phyloP scores from a whole-genome alignment of 2,797 vertebrate genomes.

The Stomatorhinus walkeri region DNA sequence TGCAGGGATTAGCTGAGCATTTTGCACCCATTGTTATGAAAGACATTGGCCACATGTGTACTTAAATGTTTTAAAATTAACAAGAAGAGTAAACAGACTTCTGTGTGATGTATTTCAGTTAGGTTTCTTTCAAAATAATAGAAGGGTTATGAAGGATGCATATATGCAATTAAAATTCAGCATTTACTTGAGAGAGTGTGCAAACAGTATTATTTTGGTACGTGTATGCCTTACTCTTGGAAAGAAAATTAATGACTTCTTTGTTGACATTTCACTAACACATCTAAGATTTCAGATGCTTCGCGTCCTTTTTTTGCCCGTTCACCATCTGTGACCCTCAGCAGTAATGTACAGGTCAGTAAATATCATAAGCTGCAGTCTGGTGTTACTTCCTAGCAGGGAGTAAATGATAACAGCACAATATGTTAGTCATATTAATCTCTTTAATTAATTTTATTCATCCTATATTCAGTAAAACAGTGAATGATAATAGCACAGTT shows the following conservation, averaged over 20 bases:
- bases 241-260: conserved; percentile 11
- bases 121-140: not conserved
- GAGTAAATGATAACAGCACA: not conserved
- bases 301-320: not conserved
- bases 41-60: not conserved
- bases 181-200: not conserved
- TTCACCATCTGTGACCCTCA: conserved; percentile 1
- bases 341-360: not conserved
- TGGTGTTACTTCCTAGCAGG: not conserved
- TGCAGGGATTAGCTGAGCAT: not conserved
- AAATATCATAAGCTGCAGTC: not conserved
- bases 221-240: not conserved
- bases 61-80: not conserved
- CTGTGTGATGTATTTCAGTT: not conserved
- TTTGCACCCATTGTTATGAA: not conserved
- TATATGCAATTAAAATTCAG: not conserved
- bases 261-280: not conserved
- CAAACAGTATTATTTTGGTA: not conserved
- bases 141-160: not conserved
- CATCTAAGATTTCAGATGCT: not conserved
- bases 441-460: not conserved
- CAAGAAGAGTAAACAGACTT: not conserved
- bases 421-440: not conserved
- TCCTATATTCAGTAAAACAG: not conserved
- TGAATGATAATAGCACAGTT: not conserved